phyloP scores from a whole-genome alignment of 1,140 invertebrate species.

The Drosophila teissieri region DNA sequence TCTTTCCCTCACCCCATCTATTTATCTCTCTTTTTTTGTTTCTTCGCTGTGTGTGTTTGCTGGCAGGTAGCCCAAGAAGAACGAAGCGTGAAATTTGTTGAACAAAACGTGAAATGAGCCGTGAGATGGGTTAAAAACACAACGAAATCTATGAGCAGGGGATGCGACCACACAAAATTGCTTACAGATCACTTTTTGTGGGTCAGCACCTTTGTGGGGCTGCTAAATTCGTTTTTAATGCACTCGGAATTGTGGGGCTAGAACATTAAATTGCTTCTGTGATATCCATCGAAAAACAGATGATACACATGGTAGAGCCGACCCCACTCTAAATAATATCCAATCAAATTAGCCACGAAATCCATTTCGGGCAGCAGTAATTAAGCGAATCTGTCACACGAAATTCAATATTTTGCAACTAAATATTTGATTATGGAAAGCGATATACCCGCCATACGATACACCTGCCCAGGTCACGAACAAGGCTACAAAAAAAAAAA shows the following conservation, averaged over 20 bases:
- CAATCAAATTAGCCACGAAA: conserved; percentile 50
- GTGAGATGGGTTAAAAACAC: conserved; percentile 35
- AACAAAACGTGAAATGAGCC: conserved; percentile 67
- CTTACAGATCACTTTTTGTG: conserved; percentile 22
- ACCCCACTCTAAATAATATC: conserved; percentile 26
- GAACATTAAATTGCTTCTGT: neutral
- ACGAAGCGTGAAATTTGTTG: conserved; percentile 67
- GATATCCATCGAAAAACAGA: conserved; percentile 2
- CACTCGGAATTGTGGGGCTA: neutral
- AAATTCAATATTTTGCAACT: conserved; percentile 52
- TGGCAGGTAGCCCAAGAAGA: conserved; percentile 46
- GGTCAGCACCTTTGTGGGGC: neutral
- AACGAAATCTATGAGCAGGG: neutral
- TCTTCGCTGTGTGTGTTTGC: neutral
- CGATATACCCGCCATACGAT: conserved; percentile 33
- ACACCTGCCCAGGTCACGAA: conserved; percentile 36
- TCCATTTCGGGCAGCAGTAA: conserved; percentile 40
- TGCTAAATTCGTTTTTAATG: conserved; percentile 22
- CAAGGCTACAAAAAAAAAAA: conserved; percentile 29
- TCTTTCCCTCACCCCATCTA: neutral
- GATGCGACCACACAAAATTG: conserved; percentile 7
- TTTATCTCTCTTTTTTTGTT: neutral
- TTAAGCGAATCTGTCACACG: conserved; percentile 53
- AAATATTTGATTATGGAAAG: conserved; percentile 78
- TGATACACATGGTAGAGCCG: neutral